A percentile compares a stretch with the other conserved stretches of the same genome.
Evolutionary conservation across 92 coral and sea anemone species (phyloP).

Genomic region (Blastomussa wellsi): DNA sequence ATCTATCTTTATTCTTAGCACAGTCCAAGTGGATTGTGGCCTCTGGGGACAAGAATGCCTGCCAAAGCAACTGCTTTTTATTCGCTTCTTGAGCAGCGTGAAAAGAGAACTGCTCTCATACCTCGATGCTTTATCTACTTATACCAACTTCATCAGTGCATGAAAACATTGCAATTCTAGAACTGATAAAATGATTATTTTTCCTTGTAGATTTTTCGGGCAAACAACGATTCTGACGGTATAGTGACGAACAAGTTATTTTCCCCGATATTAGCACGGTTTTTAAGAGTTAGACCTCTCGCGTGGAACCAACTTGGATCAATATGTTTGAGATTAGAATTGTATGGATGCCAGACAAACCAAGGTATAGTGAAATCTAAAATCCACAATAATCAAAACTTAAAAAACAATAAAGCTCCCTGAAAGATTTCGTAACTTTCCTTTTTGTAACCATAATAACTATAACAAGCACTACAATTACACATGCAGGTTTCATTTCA

Average conservation of each 20-base stretch:
- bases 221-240: conserved; percentile 49
- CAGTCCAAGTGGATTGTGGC: too few relatives aligned
- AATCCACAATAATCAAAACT: background rate
- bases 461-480: background rate
- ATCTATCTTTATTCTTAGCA: too few relatives aligned
- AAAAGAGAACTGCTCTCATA: background rate
- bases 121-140: background rate
- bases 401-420: background rate
- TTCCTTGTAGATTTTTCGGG: conserved; percentile 49
- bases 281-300: conserved; percentile 51
- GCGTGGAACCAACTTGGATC: conserved; percentile 53
- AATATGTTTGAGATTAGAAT: conserved; percentile 63
- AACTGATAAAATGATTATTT: background rate
- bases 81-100: background rate
- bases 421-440: background rate
- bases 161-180: background rate
- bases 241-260: conserved; percentile 38
- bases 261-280: conserved; percentile 46
- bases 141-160: background rate
- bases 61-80: too few relatives aligned
- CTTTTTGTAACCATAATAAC: background rate
- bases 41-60: too few relatives aligned
- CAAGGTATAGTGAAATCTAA: conserved; percentile 33
- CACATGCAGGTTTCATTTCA: background rate
- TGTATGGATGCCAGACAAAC: conserved; percentile 60